Conservation (phyloP, 2,797 vertebrate genomes). For the Sebastes paucispinis region DNA sequence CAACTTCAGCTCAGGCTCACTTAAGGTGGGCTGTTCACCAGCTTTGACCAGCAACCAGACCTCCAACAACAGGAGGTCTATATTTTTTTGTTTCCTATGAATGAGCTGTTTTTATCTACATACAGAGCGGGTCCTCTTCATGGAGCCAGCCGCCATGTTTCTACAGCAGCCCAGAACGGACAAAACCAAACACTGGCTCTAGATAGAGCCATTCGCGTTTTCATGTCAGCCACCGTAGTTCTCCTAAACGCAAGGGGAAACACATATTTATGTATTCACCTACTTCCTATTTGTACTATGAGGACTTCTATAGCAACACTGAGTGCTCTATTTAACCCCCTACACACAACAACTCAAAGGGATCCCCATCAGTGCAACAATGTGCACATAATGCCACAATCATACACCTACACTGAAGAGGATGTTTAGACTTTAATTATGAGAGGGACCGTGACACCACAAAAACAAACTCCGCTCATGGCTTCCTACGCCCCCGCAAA, state of each 20-base stretch:
- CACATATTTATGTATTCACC: background rate
- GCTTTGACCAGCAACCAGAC: too few species aligned
- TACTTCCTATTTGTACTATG: background rate
- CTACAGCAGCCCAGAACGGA: too few species aligned
- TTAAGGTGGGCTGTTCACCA: too few species aligned
- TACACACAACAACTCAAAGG: slow-evolving; percentile 2
- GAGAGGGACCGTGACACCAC: slow-evolving; percentile 21
- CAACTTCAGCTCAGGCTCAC: too few species aligned
- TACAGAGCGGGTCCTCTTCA: too few species aligned
- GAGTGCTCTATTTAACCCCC: slow-evolving; percentile 13
- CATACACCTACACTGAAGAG: slow-evolving; percentile 54
- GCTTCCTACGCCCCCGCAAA: slow-evolving; percentile 56
- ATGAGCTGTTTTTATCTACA: too few species aligned
- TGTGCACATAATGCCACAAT: background rate
- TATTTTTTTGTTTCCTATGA: too few species aligned
- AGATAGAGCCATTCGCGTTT: too few species aligned
- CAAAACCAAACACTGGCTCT: too few species aligned
- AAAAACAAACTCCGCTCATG: slow-evolving; percentile 43
- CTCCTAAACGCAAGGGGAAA: background rate
- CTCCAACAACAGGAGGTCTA: too few species aligned
- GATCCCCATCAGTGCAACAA: slow-evolving; percentile 8
- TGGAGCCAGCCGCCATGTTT: too few species aligned
- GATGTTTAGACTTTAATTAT: slow-evolving; percentile 70
- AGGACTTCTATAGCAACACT: background rate
- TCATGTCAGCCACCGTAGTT: too few species aligned